A percentile compares a stretch with the other conserved stretches of the same genome.
Conservation (phyloP, 2,113 vertebrate genomes). For the Phylloscopus trochilus region DNA sequence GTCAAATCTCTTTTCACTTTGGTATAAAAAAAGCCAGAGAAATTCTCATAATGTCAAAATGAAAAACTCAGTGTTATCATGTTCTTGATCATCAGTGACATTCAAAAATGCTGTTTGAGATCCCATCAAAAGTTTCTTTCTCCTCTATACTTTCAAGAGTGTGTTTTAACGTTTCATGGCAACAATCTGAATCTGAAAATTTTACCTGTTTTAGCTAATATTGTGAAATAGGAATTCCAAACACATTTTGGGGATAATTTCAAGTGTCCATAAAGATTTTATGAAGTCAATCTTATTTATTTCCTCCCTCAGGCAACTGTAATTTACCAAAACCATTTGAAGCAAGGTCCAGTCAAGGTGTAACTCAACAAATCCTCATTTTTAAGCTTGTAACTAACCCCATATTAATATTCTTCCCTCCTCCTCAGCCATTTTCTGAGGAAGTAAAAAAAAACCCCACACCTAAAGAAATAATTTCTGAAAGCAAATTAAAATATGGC, state of each 20-base stretch:
- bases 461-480: background rate
- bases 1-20: constrained; percentile 23
- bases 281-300: background rate
- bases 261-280: background rate
- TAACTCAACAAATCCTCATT: background rate
- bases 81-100: background rate
- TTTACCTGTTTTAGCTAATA: background rate
- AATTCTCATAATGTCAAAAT: constrained; percentile 28
- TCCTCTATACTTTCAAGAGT: background rate
- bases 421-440: background rate
- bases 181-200: background rate
- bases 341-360: background rate
- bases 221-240: background rate
- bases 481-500: background rate
- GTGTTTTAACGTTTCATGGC: background rate
- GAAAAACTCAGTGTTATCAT: background rate
- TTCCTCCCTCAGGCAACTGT: background rate
- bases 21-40: background rate
- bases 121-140: background rate
- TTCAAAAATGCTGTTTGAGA: background rate
- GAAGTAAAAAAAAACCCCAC: background rate
- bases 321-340: background rate
- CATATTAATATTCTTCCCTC: background rate
- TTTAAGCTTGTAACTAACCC: background rate
- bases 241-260: background rate